Evolutionary conservation across 2,113 vertebrate species (phyloP), one percentile per base, ranked within the genome.

Genomic region (Malurus melanocephalus): DNA sequence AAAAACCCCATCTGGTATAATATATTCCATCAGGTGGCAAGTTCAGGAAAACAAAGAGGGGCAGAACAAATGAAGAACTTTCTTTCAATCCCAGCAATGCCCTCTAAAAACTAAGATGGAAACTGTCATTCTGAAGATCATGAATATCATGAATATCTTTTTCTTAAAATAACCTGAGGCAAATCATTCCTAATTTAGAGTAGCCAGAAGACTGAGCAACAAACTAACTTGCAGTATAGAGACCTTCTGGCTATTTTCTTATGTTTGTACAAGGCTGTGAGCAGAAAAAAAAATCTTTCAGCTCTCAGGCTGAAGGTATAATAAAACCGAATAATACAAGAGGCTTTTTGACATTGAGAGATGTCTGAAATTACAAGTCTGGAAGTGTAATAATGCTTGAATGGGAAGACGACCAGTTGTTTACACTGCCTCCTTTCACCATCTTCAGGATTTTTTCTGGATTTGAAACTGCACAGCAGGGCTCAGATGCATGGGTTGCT

Each of bases 351-450:
- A 85, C 80, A 62, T 32, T 90, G 76, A 76, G 46, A 87, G 68
- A 53, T 90, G 59, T 33, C 68, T 87, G 82, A 92, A 93, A 91
- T 91, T 80, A 57, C 57, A 87, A 76, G 35, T 85, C 85, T 89
- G 60, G 89, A 89, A 92, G 35, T 18, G 55, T 71, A 71, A 66
- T 52, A 74, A 77, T 52, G 33, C 79, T 83, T 74, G 61, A 93
- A 86, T 38, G 45, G 61, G 62, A 86, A 90, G 24, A 53, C 0
- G 0, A 49, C 33, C 24, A 5, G 3, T 64, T 13, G 1, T 74
- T 87, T 82, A 51, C 24, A 9, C 30, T 77, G 35, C 43, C 40
- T 85, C 64, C n/a, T 85, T 87, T 66, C 60, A 77, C n/a, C 35
- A 51, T 56, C 19, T 69, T 85, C 24, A 77, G 35, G 1, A 13